Evolutionary conservation across 2,113 vertebrate species (phyloP).

Genomic region (Saimiri boliviensis): DNA sequence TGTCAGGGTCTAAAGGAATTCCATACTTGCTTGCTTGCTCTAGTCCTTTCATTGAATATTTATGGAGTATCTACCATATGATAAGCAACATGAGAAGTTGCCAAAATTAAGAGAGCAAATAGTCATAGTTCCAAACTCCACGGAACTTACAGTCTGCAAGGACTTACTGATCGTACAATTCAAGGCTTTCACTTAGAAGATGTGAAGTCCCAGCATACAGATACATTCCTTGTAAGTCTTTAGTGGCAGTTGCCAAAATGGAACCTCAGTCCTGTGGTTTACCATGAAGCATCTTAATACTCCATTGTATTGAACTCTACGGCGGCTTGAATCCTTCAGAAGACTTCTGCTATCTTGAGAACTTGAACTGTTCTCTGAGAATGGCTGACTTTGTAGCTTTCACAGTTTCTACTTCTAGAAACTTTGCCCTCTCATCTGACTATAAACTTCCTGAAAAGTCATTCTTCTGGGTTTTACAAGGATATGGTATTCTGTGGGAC

Average conservation of each 20-base stretch:
- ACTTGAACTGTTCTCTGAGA: not conserved
- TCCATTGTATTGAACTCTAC: not conserved
- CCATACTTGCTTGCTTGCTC: not conserved
- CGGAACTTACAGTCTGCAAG: not conserved
- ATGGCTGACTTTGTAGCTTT: not conserved
- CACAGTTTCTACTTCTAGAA: not conserved
- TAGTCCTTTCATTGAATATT: not conserved
- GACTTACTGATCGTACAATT: not conserved
- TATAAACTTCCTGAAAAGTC: not conserved
- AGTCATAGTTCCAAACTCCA: no score
- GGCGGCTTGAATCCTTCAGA: not conserved
- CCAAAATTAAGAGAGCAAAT: not conserved
- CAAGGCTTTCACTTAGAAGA: not conserved
- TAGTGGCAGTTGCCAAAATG: not conserved
- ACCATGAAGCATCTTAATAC: not conserved
- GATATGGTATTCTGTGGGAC: not conserved
- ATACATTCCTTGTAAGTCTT: not conserved
- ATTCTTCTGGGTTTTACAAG: not conserved
- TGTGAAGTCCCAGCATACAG: not conserved
- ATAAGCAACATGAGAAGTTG: not conserved
- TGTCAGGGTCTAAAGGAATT: not conserved
- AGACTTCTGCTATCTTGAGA: not conserved
- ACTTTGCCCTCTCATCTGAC: not conserved
- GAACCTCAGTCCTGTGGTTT: not conserved
- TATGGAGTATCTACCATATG: not conserved